Conservation (phyloP, 2,113 vertebrate species). For the Podarcis muralis region DNA sequence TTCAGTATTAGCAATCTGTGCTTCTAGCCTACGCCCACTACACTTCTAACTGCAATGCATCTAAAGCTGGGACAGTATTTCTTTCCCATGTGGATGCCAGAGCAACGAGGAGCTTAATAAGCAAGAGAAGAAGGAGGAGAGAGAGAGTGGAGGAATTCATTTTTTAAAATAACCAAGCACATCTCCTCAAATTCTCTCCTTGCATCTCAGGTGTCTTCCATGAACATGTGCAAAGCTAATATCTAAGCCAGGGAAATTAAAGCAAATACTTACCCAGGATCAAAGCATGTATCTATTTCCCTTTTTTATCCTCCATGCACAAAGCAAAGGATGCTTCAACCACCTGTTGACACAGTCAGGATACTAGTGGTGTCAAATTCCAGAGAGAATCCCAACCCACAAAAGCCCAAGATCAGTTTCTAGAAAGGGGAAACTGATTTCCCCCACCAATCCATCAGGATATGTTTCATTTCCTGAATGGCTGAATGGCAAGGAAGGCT, state of each 20-base stretch:
- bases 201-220: not conserved
- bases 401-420: not conserved
- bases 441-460: not conserved
- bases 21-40: not conserved
- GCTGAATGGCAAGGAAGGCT: not conserved
- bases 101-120: not conserved
- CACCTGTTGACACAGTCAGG: not conserved
- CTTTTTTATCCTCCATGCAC: not conserved
- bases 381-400: conserved; percentile 2
- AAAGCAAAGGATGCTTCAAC: not conserved
- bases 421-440: not conserved
- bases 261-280: conserved; percentile 5
- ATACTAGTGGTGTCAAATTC: not conserved
- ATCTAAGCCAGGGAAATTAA: conserved; percentile 4
- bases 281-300: not conserved
- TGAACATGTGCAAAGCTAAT: not conserved
- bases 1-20: not conserved
- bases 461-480: conserved; percentile 17
- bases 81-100: conserved; percentile 4
- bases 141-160: not conserved
- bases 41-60: not conserved
- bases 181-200: not conserved
- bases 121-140: not conserved
- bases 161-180: not conserved
- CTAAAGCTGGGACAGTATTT: not conserved